Evolutionary conservation across 2,888 invertebrate species (phyloP).

Genomic region (Iphiclides podalirius): DNA sequence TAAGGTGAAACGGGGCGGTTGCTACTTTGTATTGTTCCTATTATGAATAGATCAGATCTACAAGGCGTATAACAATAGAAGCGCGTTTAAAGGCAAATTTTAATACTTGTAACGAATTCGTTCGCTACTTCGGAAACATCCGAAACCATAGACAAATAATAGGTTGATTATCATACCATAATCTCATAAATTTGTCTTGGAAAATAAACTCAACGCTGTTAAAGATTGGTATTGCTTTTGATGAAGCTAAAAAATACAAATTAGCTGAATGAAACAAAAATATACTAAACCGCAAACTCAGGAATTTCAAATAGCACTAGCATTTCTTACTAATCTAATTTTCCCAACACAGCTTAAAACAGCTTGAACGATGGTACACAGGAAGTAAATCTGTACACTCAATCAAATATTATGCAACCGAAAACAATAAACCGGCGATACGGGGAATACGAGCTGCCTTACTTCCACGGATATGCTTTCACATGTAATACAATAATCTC

Average conservation of each 20-base stretch:
- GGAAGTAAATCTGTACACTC: constrained; percentile 30
- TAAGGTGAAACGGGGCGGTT: constrained; percentile 9
- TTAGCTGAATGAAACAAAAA: no score
- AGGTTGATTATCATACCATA: no score
- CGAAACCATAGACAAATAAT: neutral
- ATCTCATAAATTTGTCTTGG: no score
- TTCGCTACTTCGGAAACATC: neutral
- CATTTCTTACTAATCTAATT: no score
- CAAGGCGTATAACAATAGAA: constrained; percentile 3
- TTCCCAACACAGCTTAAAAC: no score
- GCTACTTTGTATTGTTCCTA: constrained; percentile 5
- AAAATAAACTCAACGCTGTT: no score
- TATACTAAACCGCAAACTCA: no score
- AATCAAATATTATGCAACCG: constrained; percentile 39
- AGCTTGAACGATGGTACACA: constrained; percentile 10
- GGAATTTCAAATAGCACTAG: no score
- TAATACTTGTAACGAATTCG: neutral
- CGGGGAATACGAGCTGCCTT: constrained; percentile 42
- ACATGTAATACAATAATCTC: constrained; percentile 27
- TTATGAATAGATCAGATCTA: constrained; percentile 1
- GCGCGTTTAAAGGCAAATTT: neutral
- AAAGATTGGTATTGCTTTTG: neutral
- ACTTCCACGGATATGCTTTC: constrained; percentile 39
- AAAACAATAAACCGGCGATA: constrained; percentile 38
- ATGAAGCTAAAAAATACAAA: neutral